These are phyloP conservation scores for Diabrotica virgifera DNA, from an alignment of 1,140 invertebrate genomes.

Conservation along the genomic window DNA sequence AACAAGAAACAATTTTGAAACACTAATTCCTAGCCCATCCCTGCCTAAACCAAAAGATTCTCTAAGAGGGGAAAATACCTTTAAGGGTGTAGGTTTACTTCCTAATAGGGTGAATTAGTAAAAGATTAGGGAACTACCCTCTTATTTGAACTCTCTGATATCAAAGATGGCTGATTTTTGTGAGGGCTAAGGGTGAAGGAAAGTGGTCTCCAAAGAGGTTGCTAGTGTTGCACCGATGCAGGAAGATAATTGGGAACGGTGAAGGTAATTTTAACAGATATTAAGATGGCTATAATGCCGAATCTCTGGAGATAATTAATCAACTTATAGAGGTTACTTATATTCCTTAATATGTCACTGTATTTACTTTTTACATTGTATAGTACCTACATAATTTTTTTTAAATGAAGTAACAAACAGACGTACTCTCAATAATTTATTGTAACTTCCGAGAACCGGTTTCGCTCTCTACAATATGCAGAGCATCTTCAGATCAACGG, in stretches of 20 bases:
- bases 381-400: too few species aligned
- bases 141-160: slow-evolving; percentile 31
- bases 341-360: too few species aligned
- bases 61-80: slow-evolving; percentile 12
- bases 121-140: slow-evolving; percentile 41
- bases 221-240: neutral
- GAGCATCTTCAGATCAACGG: too few species aligned
- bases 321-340: too few species aligned
- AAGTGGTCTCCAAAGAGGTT: neutral
- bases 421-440: too few species aligned
- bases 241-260: neutral
- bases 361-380: too few species aligned
- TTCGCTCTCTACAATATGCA: too few species aligned
- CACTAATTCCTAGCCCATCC: neutral
- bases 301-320: too few species aligned
- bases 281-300: too few species aligned
- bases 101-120: slow-evolving; percentile 43
- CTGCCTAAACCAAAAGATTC: slow-evolving; percentile 5
- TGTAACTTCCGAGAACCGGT: too few species aligned
- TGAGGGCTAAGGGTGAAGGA: slow-evolving; percentile 18
- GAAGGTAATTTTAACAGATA: neutral
- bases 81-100: slow-evolving; percentile 40
- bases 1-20: too few species aligned
- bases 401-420: too few species aligned
- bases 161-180: slow-evolving; percentile 39